Conservation (phyloP, 2,888 invertebrate species). For the Nymphalis c-album region DNA sequence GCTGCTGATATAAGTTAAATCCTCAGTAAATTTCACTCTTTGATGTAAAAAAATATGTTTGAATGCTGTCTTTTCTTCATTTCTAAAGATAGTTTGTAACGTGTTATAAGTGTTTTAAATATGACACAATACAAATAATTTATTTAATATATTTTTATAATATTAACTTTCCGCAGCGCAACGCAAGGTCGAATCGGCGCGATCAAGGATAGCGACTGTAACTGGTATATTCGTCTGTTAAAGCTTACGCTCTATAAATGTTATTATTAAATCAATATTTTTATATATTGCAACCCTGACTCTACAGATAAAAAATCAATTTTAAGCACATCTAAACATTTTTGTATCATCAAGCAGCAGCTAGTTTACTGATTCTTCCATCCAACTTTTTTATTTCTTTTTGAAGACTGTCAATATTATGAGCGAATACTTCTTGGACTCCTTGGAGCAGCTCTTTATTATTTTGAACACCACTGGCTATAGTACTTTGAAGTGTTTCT, state of each 20-base stretch:
- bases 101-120: constrained; percentile 6
- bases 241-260: background rate
- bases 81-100: background rate
- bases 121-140: constrained; percentile 15
- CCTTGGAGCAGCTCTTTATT: constrained; percentile 89
- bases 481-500: constrained; percentile 87
- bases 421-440: constrained; percentile 90
- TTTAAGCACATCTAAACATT: constrained; percentile 16
- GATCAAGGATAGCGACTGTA: background rate
- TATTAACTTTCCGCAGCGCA: background rate
- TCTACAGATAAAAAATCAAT: constrained; percentile 35
- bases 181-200: background rate
- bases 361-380: constrained; percentile 84
- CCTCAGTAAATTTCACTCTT: too few relatives aligned
- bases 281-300: constrained; percentile 35
- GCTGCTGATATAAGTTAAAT: too few relatives aligned
- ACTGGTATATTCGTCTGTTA: background rate
- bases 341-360: constrained; percentile 59
- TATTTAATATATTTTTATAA: background rate
- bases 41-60: background rate
- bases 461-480: constrained; percentile 86
- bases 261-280: constrained; percentile 16
- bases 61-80: background rate
- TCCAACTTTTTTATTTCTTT: constrained; percentile 89
- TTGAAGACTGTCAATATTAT: constrained; percentile 89